phyloP scores from a whole-genome alignment of 2,888 invertebrate species.

The Dilophus febrilis region DNA sequence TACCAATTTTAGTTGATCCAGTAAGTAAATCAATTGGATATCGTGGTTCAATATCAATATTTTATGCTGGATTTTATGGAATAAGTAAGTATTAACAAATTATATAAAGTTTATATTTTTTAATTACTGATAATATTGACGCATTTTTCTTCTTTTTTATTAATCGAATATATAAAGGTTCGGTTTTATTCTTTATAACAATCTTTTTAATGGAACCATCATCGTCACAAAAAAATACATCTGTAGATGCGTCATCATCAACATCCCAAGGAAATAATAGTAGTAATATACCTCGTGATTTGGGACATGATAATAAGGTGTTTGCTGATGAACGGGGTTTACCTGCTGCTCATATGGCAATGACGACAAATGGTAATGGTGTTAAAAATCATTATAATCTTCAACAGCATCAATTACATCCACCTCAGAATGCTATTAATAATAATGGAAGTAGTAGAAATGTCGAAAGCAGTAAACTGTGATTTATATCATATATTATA shows the following conservation, averaged over 20 bases:
- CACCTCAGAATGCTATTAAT: too few species aligned
- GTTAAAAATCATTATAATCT: background rate
- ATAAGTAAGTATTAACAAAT: constrained; percentile 48
- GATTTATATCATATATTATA: too few species aligned
- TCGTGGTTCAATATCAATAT: constrained; percentile 68
- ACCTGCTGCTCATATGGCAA: background rate
- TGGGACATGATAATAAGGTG: constrained; percentile 27
- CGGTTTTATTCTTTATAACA: constrained; percentile 62
- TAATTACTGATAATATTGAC: constrained; percentile 1
- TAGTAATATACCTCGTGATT: constrained; percentile 7
- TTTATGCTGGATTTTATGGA: constrained; percentile 75
- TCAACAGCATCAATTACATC: background rate
- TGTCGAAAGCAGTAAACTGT: constrained; percentile 1
- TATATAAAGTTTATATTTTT: background rate
- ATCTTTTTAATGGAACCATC: constrained; percentile 63
- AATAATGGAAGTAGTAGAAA: background rate
- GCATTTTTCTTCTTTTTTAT: background rate
- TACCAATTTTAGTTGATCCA: constrained; percentile 76
- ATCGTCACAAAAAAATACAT: constrained; percentile 23
- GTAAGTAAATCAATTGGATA: constrained; percentile 67
- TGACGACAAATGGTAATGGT: too few species aligned
- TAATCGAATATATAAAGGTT: constrained; percentile 50
- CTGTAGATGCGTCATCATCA: background rate
- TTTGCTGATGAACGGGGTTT: constrained; percentile 20
- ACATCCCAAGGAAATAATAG: too few species aligned